Percentiles rank a stretch among this genome's conserved stretches.
Evolutionary conservation across 2,113 vertebrate genomes (phyloP).

Genomic region (Danionella cerebrum): DNA sequence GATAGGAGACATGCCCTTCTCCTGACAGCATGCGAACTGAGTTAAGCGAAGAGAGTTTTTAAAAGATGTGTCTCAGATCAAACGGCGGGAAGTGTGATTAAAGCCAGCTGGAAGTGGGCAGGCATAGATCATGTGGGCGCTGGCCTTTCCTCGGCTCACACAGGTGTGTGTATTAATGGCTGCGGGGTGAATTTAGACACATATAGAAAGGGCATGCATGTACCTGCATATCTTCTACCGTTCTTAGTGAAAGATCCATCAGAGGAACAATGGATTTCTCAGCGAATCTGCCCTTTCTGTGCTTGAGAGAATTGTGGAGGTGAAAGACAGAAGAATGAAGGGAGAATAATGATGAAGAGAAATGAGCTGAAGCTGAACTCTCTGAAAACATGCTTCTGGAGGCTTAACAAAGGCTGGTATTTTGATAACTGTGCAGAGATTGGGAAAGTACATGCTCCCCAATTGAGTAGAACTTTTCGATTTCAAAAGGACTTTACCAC

Average conservation of each 20-base stretch:
- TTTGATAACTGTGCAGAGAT: too few species aligned
- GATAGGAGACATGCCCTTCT: not conserved
- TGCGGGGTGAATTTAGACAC: not conserved
- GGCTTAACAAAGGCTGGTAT: too few species aligned
- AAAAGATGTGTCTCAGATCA: not conserved
- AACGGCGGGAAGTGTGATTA: constrained; percentile 6
- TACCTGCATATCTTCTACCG: not conserved
- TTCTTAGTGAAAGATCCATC: constrained; percentile 1
- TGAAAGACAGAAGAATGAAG: not conserved
- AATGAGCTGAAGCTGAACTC: too few species aligned
- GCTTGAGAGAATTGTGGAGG: not conserved
- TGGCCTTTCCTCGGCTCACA: not conserved
- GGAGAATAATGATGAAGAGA: constrained; percentile 1
- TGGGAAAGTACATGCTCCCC: too few species aligned
- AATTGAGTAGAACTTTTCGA: too few species aligned
- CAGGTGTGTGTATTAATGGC: constrained; percentile 12
- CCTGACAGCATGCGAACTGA: not conserved
- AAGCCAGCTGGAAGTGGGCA: not conserved
- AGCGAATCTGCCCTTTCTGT: constrained; percentile 6
- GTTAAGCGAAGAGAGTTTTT: not conserved
- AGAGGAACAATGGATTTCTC: constrained; percentile 8
- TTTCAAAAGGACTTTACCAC: too few species aligned
- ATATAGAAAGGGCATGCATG: not conserved
- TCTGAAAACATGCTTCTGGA: not conserved
- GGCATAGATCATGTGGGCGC: not conserved